Base-by-base conservation (phyloP, 2,797 vertebrate species). In the Catostomus latipinnis region DNA sequence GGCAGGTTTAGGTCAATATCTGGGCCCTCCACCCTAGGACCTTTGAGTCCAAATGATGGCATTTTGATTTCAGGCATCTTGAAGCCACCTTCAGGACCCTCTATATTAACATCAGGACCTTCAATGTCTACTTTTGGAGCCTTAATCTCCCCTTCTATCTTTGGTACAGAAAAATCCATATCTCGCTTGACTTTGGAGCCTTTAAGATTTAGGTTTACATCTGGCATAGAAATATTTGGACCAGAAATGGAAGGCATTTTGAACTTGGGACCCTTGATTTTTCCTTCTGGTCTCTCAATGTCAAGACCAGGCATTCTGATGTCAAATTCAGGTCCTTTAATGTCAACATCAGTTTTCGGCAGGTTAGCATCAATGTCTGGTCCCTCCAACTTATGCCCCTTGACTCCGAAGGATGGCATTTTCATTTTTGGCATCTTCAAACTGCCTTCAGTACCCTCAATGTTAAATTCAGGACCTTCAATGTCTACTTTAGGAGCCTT, bases 11-110 rank as follows among this genome's bases (percentile, higher is more conserved):
- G 10, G 8, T 58, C 62, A 13, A 73, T 1, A 14, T 74, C 61
- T 1, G 53, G 53, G 0, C 45, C 71, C 0, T 73, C 78, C 4
- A 67, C 1, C 49, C 73, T 66, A 45, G 69, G 9, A 45, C 52
- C 77, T 6, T 58, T 50, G 0, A 80, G 4, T 56, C 70, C 77
- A 12, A 66, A 80, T n/a, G 60, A 66, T 4, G 77, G 77, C 61
- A 80, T 80, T 48, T 66, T 73, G 11, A 80, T 13, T 5, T 80
- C 73, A 10, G 77, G 70, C 9, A 75, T 75, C 13, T 53, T 65
- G 0, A 75, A 43, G 10, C 61, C 75, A 16, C 54, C 12, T 14
- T 77, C 65, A 2, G 63, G 52, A 5, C 43, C 63, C 0, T 69
- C 65, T 4, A 76, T 5, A 1, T 62, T 6, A 11, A 61, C 4